A percentile compares a stretch with the other conserved stretches of the same genome.
Evolutionary conservation across 2,113 vertebrate genomes (phyloP).

Genomic region (Desmodus rotundus): DNA sequence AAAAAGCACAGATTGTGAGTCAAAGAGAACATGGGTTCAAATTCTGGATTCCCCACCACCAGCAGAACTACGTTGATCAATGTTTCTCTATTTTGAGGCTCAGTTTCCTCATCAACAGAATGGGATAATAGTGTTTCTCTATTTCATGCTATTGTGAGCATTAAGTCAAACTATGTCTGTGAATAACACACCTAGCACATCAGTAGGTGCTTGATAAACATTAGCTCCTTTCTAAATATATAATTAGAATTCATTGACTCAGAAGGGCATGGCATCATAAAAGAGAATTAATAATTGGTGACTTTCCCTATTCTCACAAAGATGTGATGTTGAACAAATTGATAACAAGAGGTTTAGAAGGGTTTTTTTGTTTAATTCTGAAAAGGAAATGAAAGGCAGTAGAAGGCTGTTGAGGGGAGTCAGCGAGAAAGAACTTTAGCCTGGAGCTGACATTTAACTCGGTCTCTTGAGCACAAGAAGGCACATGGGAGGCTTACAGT

Average conservation of each 20-base stretch:
- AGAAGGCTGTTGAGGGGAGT: background rate
- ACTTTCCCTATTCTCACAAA: background rate
- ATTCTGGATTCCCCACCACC: background rate
- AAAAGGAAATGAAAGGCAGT: background rate
- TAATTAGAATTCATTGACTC: background rate
- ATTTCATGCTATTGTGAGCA: background rate
- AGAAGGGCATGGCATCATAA: background rate
- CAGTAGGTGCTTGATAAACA: background rate
- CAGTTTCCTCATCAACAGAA: slow-evolving; percentile 1
- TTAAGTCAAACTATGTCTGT: background rate
- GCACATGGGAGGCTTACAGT: background rate
- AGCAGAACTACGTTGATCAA: background rate
- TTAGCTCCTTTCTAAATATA: slow-evolving; percentile 33
- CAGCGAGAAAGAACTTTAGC: background rate
- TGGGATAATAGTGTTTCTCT: background rate
- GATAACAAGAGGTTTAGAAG: background rate
- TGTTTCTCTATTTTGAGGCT: background rate
- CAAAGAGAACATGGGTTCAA: background rate
- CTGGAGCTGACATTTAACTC: background rate
- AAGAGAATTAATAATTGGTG: slow-evolving; percentile 6
- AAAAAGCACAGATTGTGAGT: background rate
- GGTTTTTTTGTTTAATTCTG: background rate
- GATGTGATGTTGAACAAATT: background rate
- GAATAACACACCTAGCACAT: background rate
- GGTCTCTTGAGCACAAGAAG: background rate